phyloP scores from a whole-genome alignment of 2,113 vertebrate species.

The Arizona elegans region DNA sequence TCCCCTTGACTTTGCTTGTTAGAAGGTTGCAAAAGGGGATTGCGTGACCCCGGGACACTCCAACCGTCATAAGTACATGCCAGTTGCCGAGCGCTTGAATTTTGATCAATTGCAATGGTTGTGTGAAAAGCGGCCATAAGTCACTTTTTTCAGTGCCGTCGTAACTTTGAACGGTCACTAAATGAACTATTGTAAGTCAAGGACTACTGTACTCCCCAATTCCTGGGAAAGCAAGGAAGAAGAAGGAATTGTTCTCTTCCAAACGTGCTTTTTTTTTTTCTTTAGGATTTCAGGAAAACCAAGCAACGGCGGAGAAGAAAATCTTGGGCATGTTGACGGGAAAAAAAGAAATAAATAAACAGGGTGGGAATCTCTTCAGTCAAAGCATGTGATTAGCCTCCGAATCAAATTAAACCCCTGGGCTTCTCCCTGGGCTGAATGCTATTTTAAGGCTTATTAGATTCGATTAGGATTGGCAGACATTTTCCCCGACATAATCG shows the following conservation, averaged over 20 bases:
- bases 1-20: too few relatives aligned
- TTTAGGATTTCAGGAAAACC: not conserved
- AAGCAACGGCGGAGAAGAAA: constrained; percentile 44
- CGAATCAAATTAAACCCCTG: constrained; percentile 79
- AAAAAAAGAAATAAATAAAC: constrained; percentile 53
- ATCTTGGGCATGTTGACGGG: constrained; percentile 55
- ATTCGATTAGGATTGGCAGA: constrained; percentile 83
- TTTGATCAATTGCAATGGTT: too few relatives aligned
- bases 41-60: too few relatives aligned
- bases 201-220: not conserved
- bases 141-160: too few relatives aligned
- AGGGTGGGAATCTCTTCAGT: constrained; percentile 57
- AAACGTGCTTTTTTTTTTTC: not conserved
- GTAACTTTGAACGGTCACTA: not conserved
- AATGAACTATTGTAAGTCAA: accelerated
- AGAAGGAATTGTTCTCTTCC: not conserved
- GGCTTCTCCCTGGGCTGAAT: constrained; percentile 74
- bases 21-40: too few relatives aligned
- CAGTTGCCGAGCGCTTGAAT: too few relatives aligned
- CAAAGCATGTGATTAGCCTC: constrained; percentile 76
- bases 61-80: too few relatives aligned
- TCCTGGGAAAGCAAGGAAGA: too few relatives aligned
- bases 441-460: constrained; percentile 85
- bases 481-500: constrained; percentile 80
- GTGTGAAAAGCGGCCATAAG: too few relatives aligned